These are phyloP conservation scores for Brevipalpus yothersi DNA, from an alignment of 1,140 invertebrate species.

Conservation along the genomic window DNA sequence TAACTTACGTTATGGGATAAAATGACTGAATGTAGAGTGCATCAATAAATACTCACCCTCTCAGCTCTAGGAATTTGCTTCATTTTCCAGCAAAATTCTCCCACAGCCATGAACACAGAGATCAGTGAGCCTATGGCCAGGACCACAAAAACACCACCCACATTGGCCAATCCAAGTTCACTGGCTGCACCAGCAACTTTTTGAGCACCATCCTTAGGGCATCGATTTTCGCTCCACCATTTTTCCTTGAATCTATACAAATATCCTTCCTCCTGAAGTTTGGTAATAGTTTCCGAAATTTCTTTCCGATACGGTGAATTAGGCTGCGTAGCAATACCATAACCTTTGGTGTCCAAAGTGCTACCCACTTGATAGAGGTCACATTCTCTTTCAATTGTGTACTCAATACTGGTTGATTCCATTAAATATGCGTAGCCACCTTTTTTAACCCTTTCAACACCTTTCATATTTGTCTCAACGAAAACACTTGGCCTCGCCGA, in stretches of 20 bases:
- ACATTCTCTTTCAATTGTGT: constrained; percentile 44
- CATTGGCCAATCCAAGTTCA: constrained; percentile 21
- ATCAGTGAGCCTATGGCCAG: constrained; percentile 18
- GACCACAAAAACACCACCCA: constrained; percentile 25
- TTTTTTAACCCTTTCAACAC: constrained; percentile 52
- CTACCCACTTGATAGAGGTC: constrained; percentile 48
- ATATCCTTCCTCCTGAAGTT: constrained; percentile 24
- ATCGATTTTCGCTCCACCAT: constrained; percentile 15
- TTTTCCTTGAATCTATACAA: constrained; percentile 23
- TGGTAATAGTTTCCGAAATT: constrained; percentile 23
- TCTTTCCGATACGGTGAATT: constrained; percentile 24
- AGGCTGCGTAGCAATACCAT: constrained; percentile 21
- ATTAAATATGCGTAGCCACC: constrained; percentile 61
- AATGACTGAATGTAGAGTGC: too few species aligned
- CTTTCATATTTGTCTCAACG: constrained; percentile 49
- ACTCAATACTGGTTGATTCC: constrained; percentile 58
- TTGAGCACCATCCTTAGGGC: constrained; percentile 13
- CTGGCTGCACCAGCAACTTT: constrained; percentile 14
- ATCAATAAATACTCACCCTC: constrained; percentile 4
- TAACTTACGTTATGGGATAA: neutral
- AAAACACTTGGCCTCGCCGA: constrained; percentile 55
- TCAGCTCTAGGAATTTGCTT: constrained; percentile 1
- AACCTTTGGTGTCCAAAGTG: constrained; percentile 32
- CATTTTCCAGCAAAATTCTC: constrained; percentile 19
- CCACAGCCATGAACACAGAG: constrained; percentile 15